These are phyloP conservation scores for Megathymus violae DNA, from an alignment of 1,140 invertebrate species.

Conservation along the genomic window DNA sequence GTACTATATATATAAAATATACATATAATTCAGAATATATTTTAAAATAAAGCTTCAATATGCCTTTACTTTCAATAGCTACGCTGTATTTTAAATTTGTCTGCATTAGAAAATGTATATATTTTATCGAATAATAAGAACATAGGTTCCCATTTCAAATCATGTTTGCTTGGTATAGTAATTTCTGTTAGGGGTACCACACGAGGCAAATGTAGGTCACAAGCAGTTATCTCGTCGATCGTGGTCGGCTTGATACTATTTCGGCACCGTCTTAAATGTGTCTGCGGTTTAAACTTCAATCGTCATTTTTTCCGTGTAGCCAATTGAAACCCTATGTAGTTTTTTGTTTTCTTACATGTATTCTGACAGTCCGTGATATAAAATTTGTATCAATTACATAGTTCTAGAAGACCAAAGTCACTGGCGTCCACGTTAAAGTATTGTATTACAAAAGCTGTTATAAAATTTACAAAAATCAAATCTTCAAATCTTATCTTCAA, in stretches of 20 bases:
- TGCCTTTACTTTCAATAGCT: no score
- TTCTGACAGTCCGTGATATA: background rate
- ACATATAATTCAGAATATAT: no score
- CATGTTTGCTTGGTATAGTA: constrained; percentile 41
- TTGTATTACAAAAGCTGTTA: no score
- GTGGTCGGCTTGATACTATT: constrained; percentile 70
- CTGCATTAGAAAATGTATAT: constrained; percentile 4
- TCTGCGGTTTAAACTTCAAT: constrained; percentile 67
- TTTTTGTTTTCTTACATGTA: constrained; percentile 6
- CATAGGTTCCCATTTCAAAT: constrained; percentile 14
- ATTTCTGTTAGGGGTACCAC: constrained; percentile 39
- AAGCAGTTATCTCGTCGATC: constrained; percentile 53
- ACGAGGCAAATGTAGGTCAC: constrained; percentile 62
- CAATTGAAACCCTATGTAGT: constrained; percentile 34
- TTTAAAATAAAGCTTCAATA: no score
- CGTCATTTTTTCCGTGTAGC: constrained; percentile 48
- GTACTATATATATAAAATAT: no score
- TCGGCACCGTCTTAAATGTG: constrained; percentile 68
- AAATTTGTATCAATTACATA: no score
- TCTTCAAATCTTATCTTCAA: background rate
- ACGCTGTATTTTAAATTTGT: background rate
- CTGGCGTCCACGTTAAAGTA: no score
- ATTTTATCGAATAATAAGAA: constrained; percentile 20
- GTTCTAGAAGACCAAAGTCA: no score
- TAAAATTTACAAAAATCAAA: no score